Evolutionary conservation across 1,140 invertebrate genomes (phyloP), one percentile per base, ranked within the genome.

Genomic region (Platorchestia sp.): DNA sequence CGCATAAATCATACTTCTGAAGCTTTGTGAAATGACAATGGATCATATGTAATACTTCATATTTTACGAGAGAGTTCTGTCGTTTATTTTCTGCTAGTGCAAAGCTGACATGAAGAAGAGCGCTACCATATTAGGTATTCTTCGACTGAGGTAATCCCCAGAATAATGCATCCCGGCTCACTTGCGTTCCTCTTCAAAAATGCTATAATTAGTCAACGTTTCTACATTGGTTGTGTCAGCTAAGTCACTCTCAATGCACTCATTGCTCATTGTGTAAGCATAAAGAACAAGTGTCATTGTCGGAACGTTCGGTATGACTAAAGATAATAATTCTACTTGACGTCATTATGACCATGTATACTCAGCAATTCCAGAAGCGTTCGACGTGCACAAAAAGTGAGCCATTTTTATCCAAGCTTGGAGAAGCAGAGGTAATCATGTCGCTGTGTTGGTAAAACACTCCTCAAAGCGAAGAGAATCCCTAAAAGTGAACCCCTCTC

Each of bases 381-480:
- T 75, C 59, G 59, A 75, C 27, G 27, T 75, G 59, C 59, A 36
- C 59, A 1, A 75, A 75, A 75, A 75, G 36, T 42, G 87, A 42
- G 87, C 10, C 41, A 89, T 16, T 42, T 89, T 89, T 89, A 42
- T 89, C 36, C 87, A 89, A 44, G 14, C 6, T 42, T 41, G 43
- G 41, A 41, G 43, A 44, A 89, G 27, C 87, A 42, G 87, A 89
- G 43, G 87, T 89, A 89, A 89, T 89, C 87, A 93, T 93, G 40
- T 93, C 91, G 43, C 43, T 14, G 40, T 40, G 45, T 93, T n/a
- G 43, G 91, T 36, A 93, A 93, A 93, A 93, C 91, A 93, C 36
- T 44, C 19, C 40, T 93, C 91, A 93, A 93, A 93, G 91, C 43
- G 91, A 93, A 93, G 91, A 44, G 40, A n/a, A 40, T 45, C 43